Evolutionary conservation across 2,888 invertebrate genomes (phyloP).

Genomic region (Eupithecia vulgata): DNA sequence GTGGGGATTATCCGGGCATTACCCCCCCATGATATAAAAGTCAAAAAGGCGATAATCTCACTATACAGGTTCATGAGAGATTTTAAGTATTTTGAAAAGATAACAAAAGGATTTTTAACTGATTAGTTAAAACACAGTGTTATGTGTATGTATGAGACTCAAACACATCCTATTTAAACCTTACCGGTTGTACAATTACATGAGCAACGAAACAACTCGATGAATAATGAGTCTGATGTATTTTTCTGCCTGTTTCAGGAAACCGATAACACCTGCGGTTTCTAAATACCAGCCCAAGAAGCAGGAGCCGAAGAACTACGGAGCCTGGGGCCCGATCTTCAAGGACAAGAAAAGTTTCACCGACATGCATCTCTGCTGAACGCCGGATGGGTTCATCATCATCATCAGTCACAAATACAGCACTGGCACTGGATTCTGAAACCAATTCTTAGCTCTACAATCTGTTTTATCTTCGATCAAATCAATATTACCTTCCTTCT

Average conservation of each 20-base stretch:
- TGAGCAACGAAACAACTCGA: too few relatives aligned
- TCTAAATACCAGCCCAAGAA: slow-evolving; percentile 69
- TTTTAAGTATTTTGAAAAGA: too few relatives aligned
- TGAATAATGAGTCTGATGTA: too few relatives aligned
- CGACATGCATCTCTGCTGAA: slow-evolving; percentile 87
- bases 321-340: slow-evolving; percentile 89
- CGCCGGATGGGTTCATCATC: slow-evolving; percentile 54
- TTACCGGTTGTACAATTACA: too few relatives aligned
- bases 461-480: not conserved
- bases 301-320: slow-evolving; percentile 79
- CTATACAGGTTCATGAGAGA: too few relatives aligned
- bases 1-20: too few relatives aligned
- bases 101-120: too few relatives aligned
- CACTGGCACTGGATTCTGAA: slow-evolving; percentile 31
- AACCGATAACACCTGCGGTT: slow-evolving; percentile 58
- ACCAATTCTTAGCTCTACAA: not conserved
- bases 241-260: slow-evolving; percentile 57
- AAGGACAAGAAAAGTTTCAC: slow-evolving; percentile 89
- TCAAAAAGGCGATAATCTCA: too few relatives aligned
- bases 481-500: not conserved
- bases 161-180: too few relatives aligned
- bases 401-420: slow-evolving; percentile 55
- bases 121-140: too few relatives aligned
- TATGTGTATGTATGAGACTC: too few relatives aligned
- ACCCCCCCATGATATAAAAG: too few relatives aligned